A percentile compares a stretch with the other conserved stretches of the same genome.
Evolutionary conservation across 2,113 vertebrate species (phyloP).

Genomic region (Myocastor coypus): DNA sequence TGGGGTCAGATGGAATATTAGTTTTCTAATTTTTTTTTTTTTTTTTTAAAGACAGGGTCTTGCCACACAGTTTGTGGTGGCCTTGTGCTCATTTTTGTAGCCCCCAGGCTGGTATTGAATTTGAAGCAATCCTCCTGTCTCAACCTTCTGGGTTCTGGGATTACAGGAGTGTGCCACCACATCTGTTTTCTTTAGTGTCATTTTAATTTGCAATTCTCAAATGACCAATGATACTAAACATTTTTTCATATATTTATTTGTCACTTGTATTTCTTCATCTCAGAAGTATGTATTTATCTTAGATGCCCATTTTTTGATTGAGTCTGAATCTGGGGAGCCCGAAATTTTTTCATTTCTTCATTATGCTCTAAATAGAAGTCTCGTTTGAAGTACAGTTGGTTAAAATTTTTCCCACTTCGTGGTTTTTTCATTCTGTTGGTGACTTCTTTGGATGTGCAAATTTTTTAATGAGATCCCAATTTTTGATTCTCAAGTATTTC

Average conservation of each 20-base stretch:
- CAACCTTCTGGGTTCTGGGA: too few species aligned
- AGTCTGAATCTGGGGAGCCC: background rate
- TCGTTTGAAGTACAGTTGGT: background rate
- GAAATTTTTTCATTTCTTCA: background rate
- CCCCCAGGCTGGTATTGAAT: too few species aligned
- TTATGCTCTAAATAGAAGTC: background rate
- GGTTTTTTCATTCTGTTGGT: background rate
- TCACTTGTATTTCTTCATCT: background rate
- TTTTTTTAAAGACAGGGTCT: too few species aligned
- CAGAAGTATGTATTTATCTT: background rate
- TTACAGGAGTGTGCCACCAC: too few species aligned
- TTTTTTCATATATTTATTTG: background rate
- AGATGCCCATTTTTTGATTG: background rate
- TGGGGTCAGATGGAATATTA: background rate
- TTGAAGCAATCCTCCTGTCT: too few species aligned
- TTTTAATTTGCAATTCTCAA: background rate
- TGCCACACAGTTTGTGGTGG: too few species aligned
- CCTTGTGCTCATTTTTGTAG: too few species aligned
- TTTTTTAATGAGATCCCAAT: background rate
- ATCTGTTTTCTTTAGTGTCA: background rate
- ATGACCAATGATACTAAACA: background rate
- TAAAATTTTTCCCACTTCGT: background rate
- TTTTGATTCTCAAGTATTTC: background rate
- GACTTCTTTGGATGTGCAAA: background rate
- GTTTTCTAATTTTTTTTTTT: too few species aligned